Conservation (phyloP, 1,140 invertebrate genomes). For the Brachionus koreanus region DNA sequence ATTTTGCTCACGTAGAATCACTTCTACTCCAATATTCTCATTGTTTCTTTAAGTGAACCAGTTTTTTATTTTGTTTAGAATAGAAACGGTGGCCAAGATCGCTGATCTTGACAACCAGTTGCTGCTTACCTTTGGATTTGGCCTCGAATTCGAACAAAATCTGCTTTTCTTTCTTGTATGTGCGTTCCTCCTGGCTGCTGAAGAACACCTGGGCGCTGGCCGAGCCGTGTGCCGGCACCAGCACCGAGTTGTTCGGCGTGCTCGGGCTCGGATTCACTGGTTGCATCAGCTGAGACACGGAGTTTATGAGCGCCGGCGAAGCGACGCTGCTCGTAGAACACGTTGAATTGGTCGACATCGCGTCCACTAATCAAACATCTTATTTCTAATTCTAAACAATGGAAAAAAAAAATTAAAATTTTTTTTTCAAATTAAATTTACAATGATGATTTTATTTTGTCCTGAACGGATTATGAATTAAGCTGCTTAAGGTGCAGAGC, state of each 20-base stretch:
- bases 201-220: neutral
- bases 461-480: neutral
- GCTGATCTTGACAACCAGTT: neutral
- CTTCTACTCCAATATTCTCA: neutral
- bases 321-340: conserved; percentile 2
- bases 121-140: conserved; percentile 8
- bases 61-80: neutral
- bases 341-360: neutral
- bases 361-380: neutral
- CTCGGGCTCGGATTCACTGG: neutral
- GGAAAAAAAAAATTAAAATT: neutral
- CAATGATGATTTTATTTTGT: neutral
- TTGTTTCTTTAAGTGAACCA: neutral
- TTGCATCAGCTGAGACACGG: neutral
- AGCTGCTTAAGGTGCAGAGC: neutral
- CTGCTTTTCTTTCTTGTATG: conserved; percentile 44
- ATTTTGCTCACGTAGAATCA: conserved; percentile 6
- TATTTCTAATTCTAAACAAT: neutral
- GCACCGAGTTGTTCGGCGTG: neutral
- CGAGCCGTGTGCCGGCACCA: neutral
- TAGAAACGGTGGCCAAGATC: neutral
- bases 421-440: neutral
- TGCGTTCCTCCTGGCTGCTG: conserved; percentile 24
- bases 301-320: neutral
- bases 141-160: conserved; percentile 37